Percentiles rank a stretch among this genome's conserved stretches.
Conservation (phyloP, 2,113 vertebrate genomes). For the Cavia aperea region DNA sequence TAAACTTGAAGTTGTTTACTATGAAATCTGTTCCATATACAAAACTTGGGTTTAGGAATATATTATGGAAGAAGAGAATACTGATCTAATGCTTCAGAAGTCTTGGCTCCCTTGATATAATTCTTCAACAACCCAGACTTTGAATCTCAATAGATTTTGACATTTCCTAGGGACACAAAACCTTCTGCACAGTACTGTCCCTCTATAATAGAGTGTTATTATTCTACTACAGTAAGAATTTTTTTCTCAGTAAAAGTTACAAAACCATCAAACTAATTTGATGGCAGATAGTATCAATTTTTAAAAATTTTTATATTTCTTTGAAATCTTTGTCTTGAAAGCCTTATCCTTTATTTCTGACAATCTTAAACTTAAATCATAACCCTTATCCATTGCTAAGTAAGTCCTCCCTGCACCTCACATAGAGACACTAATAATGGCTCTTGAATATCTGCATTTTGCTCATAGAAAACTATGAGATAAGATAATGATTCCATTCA, state of each 20-base stretch:
- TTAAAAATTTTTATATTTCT: background rate
- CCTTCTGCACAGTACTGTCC: background rate
- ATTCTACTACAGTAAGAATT: background rate
- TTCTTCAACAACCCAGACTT: background rate
- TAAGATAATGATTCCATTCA: background rate
- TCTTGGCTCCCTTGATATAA: background rate
- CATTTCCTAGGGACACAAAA: background rate
- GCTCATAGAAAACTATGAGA: background rate
- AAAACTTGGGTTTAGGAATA: background rate
- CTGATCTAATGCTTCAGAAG: background rate
- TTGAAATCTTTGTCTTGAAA: background rate
- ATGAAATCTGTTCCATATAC: background rate
- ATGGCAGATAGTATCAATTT: background rate
- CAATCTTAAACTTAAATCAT: background rate
- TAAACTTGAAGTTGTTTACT: background rate
- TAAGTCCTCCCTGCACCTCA: rapidly evolving
- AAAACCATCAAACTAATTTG: background rate
- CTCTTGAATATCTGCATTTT: too few relatives aligned
- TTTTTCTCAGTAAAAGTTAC: background rate
- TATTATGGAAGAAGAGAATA: background rate
- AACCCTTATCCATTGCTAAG: background rate
- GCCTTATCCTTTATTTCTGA: background rate
- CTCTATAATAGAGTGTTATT: background rate
- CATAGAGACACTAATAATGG: rapidly evolving
- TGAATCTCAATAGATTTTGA: background rate